These are phyloP conservation scores for Macrosteles quadrilineatus DNA, from an alignment of 1,140 invertebrate genomes.

Conservation along the genomic window DNA sequence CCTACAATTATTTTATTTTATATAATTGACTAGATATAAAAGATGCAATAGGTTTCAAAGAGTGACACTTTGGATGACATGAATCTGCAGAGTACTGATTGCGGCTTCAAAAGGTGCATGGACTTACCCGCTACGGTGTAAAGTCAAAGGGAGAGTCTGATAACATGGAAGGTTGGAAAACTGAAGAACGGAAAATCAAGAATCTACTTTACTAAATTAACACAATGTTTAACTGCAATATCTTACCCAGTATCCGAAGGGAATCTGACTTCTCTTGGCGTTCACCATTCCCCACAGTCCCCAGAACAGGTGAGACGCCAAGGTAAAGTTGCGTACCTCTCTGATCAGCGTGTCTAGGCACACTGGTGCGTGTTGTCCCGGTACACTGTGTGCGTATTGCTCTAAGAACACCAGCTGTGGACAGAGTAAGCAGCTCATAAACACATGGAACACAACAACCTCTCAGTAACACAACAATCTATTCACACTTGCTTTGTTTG, in stretches of 20 bases:
- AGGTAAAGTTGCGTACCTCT: slow-evolving; percentile 80
- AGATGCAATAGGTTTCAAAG: no score
- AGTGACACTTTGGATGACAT: no score
- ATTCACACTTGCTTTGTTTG: background rate
- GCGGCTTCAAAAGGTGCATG: no score
- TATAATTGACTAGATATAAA: no score
- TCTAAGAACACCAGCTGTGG: slow-evolving; percentile 42
- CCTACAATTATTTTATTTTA: no score
- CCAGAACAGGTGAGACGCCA: slow-evolving; percentile 94
- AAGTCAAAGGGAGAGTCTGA: no score
- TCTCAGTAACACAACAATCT: background rate
- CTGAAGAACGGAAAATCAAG: no score
- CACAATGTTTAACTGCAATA: no score
- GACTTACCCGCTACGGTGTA: no score
- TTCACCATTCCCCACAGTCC: slow-evolving; percentile 88
- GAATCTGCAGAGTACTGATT: no score
- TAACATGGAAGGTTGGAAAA: no score
- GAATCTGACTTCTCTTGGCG: slow-evolving; percentile 82
- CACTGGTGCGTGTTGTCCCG: background rate
- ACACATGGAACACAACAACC: background rate
- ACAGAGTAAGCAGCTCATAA: slow-evolving; percentile 10
- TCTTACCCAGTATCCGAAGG: slow-evolving; percentile 93
- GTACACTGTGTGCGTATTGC: slow-evolving; percentile 37
- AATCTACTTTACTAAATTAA: no score
- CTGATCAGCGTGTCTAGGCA: slow-evolving; percentile 54